Base-by-base conservation (phyloP, 2,113 vertebrate genomes). In the Sardina pilchardus region DNA sequence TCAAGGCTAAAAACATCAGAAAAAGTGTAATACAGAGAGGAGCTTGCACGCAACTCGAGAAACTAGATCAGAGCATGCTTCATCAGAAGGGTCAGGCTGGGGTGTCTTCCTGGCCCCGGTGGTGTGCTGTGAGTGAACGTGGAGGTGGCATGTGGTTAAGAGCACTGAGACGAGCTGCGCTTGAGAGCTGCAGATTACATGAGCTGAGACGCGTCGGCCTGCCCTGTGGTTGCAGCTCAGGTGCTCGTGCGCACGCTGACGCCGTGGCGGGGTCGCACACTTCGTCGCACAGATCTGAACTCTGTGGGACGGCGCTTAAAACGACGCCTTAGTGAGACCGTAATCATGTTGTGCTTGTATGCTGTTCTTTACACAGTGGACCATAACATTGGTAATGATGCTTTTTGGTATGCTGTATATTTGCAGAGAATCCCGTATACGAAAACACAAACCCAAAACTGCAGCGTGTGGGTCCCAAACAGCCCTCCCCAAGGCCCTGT, bases 121-220 rank as follows among this genome's bases (percentile, higher is more conserved):
- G 4, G 19, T 78, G 81, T 7, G 0, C 6, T 81, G 71, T 78
- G 45, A 84, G 50, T 63, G 34, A 30, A 47, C 80, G 50, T 85
- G 86, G 67, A 84, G 86, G 86, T 88, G 86, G 50, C 14, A n/a
- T 87, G 86, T 88, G 88, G 59, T 88, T 82, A 16, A 9, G 83
- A 14, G 47, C 82, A 36, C 6, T 12, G 53, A 86, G 59, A 39
- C 7, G 10, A 0, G 10, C 30, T 34, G 8, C 19, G 5, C 59
- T 6, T 12, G n/a, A 4, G 17, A 71, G 71, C 47, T 43, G 36
- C 44, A 81, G 53, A 83, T 6, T 59, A 45, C 71, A 26, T 59
- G 24, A 75, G 45, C 45, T 50, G 26, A 84, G 43, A 81, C 21
- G 26, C 53, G 9, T 26, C 26, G 0, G 12, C 81, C 56, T 56